These are phyloP conservation scores for Malurus splendens DNA, from an alignment of 2,797 vertebrate species.

Conservation along the genomic window DNA sequence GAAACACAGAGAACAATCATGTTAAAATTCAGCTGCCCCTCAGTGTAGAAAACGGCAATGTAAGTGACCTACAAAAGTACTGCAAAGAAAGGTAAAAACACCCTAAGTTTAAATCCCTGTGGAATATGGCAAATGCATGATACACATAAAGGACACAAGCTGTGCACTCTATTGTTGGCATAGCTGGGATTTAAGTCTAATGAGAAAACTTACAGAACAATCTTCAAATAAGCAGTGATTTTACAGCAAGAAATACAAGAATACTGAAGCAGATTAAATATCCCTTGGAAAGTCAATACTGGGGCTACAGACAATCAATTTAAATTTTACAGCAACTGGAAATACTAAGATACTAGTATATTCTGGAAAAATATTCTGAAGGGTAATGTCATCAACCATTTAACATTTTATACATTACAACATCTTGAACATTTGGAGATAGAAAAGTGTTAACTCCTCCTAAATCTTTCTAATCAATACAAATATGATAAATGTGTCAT, in stretches of 20 bases:
- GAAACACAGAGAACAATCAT: background rate
- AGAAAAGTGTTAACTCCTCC: background rate
- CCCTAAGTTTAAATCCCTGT: background rate
- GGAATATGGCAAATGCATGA: background rate
- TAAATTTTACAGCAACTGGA: background rate
- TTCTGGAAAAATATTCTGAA: background rate
- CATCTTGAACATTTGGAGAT: background rate
- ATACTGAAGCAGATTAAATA: background rate
- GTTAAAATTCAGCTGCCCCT: background rate
- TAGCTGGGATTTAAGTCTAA: background rate
- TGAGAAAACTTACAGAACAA: background rate
- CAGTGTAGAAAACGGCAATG: background rate
- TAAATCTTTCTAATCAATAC: background rate
- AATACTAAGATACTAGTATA: background rate
- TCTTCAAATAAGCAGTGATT: background rate
- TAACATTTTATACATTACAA: background rate
- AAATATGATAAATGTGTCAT: background rate
- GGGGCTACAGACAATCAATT: background rate
- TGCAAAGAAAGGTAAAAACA: background rate
- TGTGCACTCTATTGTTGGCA: fast-evolving
- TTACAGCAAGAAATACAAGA: background rate
- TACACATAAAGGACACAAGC: background rate
- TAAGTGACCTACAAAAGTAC: background rate
- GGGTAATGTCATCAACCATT: background rate
- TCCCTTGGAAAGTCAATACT: background rate